phyloP scores from a whole-genome alignment of 2,888 invertebrate species.

The Lasioglossum villosulum region DNA sequence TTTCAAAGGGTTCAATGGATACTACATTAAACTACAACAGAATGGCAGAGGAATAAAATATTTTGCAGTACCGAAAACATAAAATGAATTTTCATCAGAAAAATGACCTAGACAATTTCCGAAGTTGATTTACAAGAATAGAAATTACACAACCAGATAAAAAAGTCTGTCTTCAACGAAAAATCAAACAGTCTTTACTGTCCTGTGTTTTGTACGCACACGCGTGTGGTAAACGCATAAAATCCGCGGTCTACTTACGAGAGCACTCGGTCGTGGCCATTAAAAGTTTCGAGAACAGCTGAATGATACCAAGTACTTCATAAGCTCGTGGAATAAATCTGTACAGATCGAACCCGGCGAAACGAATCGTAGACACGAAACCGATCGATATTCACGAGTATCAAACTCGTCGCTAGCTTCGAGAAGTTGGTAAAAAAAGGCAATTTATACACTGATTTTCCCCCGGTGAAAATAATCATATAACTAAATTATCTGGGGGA shows the following conservation, averaged over 20 bases:
- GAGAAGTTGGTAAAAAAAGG: conserved; percentile 35
- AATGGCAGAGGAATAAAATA: neutral
- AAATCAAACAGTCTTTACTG: neutral
- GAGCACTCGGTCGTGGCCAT: neutral
- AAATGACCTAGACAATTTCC: neutral
- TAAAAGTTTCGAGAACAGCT: conserved; percentile 16
- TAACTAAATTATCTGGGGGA: conserved; percentile 30
- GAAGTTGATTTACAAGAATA: neutral
- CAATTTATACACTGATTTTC: conserved; percentile 1
- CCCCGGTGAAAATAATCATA: conserved; percentile 42
- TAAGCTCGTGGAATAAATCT: neutral
- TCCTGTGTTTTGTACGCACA: neutral
- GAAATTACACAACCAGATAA: neutral
- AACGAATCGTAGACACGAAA: neutral
- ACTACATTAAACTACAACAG: neutral
- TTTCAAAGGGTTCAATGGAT: neutral
- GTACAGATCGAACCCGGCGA: neutral
- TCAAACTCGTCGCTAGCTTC: neutral
- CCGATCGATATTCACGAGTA: neutral
- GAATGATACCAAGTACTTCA: conserved; percentile 1
- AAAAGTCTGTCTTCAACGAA: neutral
- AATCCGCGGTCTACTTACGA: neutral
- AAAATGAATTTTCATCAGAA: neutral
- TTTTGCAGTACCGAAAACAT: neutral
- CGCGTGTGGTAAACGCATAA: neutral